A percentile compares a stretch with the other conserved stretches of the same genome.
Conservation (phyloP, 2,888 invertebrate genomes). For the Pristionchus arcanus region DNA sequence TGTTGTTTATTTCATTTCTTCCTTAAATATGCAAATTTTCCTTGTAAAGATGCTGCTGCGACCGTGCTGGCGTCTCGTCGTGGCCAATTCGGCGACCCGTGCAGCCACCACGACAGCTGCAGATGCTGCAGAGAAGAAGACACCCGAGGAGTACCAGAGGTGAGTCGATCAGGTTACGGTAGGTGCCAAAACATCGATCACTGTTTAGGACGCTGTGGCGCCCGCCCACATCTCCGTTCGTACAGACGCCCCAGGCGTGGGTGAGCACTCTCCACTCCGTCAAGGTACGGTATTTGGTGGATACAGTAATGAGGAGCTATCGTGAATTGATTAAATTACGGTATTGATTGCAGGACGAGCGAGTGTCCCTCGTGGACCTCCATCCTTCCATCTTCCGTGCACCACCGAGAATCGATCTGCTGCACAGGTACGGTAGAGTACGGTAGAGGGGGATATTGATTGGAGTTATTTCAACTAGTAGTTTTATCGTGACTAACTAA, state of each 20-base stretch:
- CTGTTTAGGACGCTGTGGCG: slow-evolving; percentile 60
- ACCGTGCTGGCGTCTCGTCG: slow-evolving; percentile 23
- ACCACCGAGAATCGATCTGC: slow-evolving; percentile 74
- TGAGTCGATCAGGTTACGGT: background rate
- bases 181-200: background rate
- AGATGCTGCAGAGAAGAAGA: slow-evolving; percentile 16
- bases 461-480: background rate
- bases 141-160: slow-evolving; percentile 48
- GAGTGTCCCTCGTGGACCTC: slow-evolving; percentile 84
- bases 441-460: background rate
- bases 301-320: background rate
- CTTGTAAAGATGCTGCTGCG: background rate
- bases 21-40: background rate
- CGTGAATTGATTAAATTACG: background rate
- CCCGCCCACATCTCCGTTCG: slow-evolving; percentile 63
- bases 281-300: slow-evolving; percentile 36
- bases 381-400: slow-evolving; percentile 85
- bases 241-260: slow-evolving; percentile 68
- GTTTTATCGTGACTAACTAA: background rate
- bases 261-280: slow-evolving; percentile 64
- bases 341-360: slow-evolving; percentile 60
- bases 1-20: background rate
- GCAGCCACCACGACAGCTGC: background rate
- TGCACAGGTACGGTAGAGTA: slow-evolving; percentile 64
- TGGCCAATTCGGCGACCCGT: slow-evolving; percentile 7